Conservation (phyloP, 2,113 vertebrate genomes). For the Glaucomys volans region DNA sequence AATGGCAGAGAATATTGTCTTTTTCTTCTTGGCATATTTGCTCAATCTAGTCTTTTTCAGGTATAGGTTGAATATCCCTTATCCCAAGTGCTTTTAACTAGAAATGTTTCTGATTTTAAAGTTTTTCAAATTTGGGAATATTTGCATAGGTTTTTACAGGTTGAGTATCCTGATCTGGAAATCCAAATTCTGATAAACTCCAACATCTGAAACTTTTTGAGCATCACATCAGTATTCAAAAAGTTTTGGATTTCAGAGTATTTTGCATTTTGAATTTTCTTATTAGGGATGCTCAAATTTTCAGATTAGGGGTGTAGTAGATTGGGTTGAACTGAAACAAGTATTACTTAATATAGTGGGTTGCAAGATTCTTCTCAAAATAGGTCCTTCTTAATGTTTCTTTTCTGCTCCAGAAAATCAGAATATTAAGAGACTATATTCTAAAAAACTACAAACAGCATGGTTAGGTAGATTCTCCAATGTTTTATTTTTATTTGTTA, state of each 20-base stretch:
- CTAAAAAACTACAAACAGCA: not conserved
- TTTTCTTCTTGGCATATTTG: not conserved
- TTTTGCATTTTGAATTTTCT: not conserved
- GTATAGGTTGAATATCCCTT: not conserved
- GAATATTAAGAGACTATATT: not conserved
- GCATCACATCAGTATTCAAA: not conserved
- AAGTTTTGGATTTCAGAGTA: not conserved
- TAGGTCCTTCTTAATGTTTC: not conserved
- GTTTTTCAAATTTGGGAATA: not conserved
- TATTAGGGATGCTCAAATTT: not conserved
- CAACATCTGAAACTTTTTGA: not conserved
- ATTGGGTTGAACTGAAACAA: not conserved
- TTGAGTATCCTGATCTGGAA: not conserved
- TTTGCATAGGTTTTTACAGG: not conserved
- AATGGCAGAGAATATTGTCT: not conserved
- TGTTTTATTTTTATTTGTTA: too few relatives aligned
- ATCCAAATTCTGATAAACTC: not conserved
- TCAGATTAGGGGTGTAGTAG: not conserved
- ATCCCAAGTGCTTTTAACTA: not conserved
- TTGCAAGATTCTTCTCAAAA: slow-evolving; percentile 37
- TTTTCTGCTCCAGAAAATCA: not conserved
- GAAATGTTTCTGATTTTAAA: not conserved
- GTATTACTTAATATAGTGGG: not conserved
- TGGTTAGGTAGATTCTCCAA: not conserved
- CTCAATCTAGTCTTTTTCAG: not conserved